These are phyloP conservation scores for Chrysolina oricalcia DNA, from an alignment of 2,888 invertebrate species.

Conservation along the genomic window DNA sequence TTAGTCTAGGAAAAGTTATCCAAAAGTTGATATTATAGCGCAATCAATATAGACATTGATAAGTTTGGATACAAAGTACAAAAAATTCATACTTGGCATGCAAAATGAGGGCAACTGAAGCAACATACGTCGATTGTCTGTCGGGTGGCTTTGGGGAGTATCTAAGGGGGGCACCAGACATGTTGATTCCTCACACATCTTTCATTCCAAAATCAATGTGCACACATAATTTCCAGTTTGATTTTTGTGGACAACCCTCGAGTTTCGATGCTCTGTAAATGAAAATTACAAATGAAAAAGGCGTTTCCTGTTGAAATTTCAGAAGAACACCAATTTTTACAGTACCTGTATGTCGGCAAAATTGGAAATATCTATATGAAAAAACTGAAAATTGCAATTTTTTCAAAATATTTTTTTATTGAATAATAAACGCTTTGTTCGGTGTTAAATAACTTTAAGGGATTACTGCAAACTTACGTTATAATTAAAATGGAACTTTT, in stretches of 20 bases:
- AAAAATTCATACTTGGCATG: constrained; percentile 46
- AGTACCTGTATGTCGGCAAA: too few species aligned
- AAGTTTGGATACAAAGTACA: neutral
- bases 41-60: neutral
- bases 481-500: too few species aligned
- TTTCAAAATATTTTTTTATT: too few species aligned
- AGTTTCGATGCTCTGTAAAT: neutral
- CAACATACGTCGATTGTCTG: constrained; percentile 67
- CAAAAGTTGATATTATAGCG: neutral
- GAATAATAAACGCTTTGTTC: too few species aligned
- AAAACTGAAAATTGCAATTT: too few species aligned
- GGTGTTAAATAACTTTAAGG: too few species aligned
- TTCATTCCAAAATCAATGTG: constrained; percentile 1
- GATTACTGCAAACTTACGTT: too few species aligned
- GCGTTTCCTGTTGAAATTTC: too few species aligned
- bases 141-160: constrained; percentile 65
- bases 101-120: constrained; percentile 45
- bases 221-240: neutral
- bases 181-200: constrained; percentile 71
- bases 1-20: neutral
- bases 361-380: too few species aligned
- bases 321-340: too few species aligned
- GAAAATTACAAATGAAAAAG: neutral
- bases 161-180: constrained; percentile 70
- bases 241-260: too few species aligned